Conservation (phyloP, 2,113 vertebrate genomes). For the Megaceryle torquata region DNA sequence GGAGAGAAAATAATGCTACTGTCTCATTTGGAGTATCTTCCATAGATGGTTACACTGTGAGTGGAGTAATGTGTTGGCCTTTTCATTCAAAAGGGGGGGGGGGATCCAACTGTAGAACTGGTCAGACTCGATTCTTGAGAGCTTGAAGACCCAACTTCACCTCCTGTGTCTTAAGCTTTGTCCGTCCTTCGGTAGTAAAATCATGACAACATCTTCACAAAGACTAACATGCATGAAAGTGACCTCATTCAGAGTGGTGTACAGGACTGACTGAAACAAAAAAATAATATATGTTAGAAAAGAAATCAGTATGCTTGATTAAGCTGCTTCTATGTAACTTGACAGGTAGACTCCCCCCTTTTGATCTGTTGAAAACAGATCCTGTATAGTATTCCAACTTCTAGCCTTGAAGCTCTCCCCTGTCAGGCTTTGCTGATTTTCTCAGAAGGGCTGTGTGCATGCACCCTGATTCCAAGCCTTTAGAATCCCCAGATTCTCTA, state of each 20-base stretch:
- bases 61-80: not conserved
- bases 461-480: not conserved
- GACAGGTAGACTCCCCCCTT: fast-evolving
- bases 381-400: fast-evolving
- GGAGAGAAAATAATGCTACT: not conserved
- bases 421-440: not conserved
- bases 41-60: not conserved
- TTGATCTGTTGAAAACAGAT: not conserved
- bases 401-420: not conserved
- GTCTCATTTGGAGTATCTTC: not conserved
- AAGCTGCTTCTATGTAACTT: not conserved
- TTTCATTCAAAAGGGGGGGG: not conserved
- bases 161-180: not conserved
- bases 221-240: fast-evolving
- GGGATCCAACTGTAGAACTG: not conserved
- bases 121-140: not conserved
- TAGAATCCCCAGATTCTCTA: not conserved
- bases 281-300: not conserved
- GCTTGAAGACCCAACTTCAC: not conserved
- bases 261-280: not conserved
- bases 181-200: not conserved
- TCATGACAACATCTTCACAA: not conserved
- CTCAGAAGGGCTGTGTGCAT: not conserved
- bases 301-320: fast-evolving
- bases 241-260: not conserved